A percentile compares a stretch with the other conserved stretches of the same genome.
Evolutionary conservation across 2,797 vertebrate genomes (phyloP).

Genomic region (Hemitrygon akajei): DNA sequence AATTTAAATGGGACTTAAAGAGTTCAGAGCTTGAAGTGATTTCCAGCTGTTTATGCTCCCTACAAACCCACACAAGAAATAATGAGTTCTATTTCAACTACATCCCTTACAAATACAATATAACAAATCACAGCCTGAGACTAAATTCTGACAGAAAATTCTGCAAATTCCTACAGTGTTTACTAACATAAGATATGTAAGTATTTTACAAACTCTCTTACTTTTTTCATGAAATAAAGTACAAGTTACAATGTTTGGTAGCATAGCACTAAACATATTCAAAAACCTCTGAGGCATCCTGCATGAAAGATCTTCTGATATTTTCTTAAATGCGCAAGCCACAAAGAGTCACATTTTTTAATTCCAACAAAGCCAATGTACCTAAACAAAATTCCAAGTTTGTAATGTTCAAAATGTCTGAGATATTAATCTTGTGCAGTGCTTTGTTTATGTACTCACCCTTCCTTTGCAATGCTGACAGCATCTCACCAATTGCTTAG

Average conservation of each 20-base stretch:
- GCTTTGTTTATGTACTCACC: background rate
- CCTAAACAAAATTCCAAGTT: background rate
- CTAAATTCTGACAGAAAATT: background rate
- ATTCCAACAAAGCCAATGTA: background rate
- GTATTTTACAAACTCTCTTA: background rate
- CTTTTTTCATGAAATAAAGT: background rate
- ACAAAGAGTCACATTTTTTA: background rate
- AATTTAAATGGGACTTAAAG: background rate
- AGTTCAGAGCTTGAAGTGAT: background rate
- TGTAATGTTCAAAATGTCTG: constrained; percentile 16
- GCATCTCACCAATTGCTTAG: constrained; percentile 5
- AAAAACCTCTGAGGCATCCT: background rate
- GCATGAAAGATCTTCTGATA: background rate
- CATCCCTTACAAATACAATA: background rate
- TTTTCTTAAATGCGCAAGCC: background rate
- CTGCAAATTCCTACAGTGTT: background rate
- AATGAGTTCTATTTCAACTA: background rate
- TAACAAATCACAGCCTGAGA: background rate
- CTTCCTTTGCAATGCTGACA: background rate
- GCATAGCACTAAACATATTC: background rate
- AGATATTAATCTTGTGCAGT: background rate
- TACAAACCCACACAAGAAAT: background rate
- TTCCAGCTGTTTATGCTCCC: background rate
- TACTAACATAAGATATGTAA: background rate
- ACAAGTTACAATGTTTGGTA: background rate